phyloP scores from a whole-genome alignment of 2,888 invertebrate species.

The Tuberolachnus salignus region DNA sequence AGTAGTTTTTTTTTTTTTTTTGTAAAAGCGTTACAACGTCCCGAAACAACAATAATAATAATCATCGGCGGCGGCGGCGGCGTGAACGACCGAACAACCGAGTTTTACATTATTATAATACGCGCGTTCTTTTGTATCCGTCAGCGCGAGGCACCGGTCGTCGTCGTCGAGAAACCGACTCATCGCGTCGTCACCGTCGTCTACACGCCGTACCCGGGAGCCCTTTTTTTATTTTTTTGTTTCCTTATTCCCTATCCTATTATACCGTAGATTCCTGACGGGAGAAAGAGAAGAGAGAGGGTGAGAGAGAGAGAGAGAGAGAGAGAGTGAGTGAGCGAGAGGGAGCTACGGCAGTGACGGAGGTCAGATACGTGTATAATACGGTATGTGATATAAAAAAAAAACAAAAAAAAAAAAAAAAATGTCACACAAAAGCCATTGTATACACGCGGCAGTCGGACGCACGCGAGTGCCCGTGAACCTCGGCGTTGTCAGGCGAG shows the following conservation, averaged over 20 bases:
- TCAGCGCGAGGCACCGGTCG: neutral
- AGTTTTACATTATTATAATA: slow-evolving; percentile 21
- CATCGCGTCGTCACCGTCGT: neutral
- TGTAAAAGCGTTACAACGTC: slow-evolving; percentile 44
- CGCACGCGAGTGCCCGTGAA: neutral
- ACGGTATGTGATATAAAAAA: too few species aligned
- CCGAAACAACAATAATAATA: slow-evolving; percentile 35
- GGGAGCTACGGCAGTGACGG: too few species aligned
- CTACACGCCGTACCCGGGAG: neutral
- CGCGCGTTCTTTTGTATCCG: slow-evolving; percentile 2
- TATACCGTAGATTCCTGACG: too few species aligned
- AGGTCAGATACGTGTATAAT: too few species aligned
- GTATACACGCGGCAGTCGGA: neutral
- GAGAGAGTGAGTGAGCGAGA: too few species aligned
- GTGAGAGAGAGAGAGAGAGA: too few species aligned
- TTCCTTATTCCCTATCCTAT: too few species aligned
- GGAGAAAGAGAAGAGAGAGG: too few species aligned
- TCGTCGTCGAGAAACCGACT: neutral
- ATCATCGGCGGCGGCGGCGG: neutral
- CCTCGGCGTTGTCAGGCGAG: neutral
- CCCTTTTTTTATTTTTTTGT: neutral
- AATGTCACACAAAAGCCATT: slow-evolving; percentile 6
- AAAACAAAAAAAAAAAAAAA: slow-evolving; percentile 1
- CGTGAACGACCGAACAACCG: slow-evolving; percentile 27
- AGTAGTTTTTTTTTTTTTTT: slow-evolving; percentile 28